Evolutionary conservation across 2,797 vertebrate genomes (phyloP).

Genomic region (Lophius americanus): DNA sequence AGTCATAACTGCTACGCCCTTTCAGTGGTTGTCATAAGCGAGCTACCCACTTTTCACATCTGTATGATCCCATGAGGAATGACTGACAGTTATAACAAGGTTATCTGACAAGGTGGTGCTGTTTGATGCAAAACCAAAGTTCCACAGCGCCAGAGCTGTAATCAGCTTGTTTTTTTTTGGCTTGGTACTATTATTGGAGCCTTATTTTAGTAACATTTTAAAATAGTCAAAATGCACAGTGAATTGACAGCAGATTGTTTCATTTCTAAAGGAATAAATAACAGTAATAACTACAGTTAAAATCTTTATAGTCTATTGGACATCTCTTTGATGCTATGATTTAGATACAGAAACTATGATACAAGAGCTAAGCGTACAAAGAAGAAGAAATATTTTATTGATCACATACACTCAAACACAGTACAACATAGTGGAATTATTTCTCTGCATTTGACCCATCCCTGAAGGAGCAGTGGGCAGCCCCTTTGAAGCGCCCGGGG

Average conservation of each 20-base stretch:
- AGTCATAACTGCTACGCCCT: conserved; percentile 10
- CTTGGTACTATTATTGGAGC: conserved; percentile 16
- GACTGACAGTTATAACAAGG: conserved; percentile 63
- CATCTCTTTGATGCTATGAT: not conserved
- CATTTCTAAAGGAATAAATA: conserved; percentile 4
- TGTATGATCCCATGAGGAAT: conserved; percentile 50
- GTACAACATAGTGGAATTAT: too few relatives aligned
- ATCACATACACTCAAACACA: too few relatives aligned
- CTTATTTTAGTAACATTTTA: conserved; percentile 15
- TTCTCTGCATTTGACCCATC: too few relatives aligned
- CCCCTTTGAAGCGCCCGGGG: too few relatives aligned
- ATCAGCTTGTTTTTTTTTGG: conserved; percentile 23
- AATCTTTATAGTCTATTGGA: not conserved
- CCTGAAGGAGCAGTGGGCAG: too few relatives aligned
- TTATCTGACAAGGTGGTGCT: conserved; percentile 53
- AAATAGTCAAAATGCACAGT: conserved; percentile 24
- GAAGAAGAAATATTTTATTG: too few relatives aligned
- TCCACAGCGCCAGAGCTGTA: conserved; percentile 24
- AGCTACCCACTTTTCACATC: conserved; percentile 44
- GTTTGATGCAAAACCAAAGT: conserved; percentile 36
- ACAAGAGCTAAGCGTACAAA: too few relatives aligned
- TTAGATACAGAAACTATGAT: not conserved
- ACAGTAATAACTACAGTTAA: too few relatives aligned
- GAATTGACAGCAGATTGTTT: conserved; percentile 25
- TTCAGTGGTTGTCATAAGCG: conserved; percentile 29